Base-by-base conservation (phyloP, 2,888 invertebrate species). In the Drosophila paranaensis region DNA sequence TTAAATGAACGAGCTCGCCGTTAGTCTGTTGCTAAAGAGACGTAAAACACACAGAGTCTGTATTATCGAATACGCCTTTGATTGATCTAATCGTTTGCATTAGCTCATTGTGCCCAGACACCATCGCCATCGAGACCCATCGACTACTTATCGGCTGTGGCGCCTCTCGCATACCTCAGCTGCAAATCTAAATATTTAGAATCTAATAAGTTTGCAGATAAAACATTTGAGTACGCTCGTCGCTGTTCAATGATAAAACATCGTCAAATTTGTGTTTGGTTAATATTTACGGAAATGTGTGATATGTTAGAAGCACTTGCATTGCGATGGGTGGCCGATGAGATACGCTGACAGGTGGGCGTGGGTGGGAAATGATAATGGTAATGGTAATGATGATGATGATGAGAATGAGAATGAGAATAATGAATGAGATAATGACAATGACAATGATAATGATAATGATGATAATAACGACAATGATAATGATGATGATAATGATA, bases 201-300 rank as follows among this genome's bases (percentile, higher is more conserved):
- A 53, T 53, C 8, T 39, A 27, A 40, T 54, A 27, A 40, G 27
- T 8, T 54, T 40, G 39, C 39, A n/a, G 54, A 9, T 27, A n/a
- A 54, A 27, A 30, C 27, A 54, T 54, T 37, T 37, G 53, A 13
- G 10, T 16, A 4, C 20, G 20, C 14, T 16, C 25, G 16, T 27
- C 40, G 30, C n/a, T 54, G 40, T 54, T 40, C 40, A 11, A 3
- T 25, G 1, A 25, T 25, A 9, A 10, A 54, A 27, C 27, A 54
- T 40, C 3, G 40, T 40, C 54, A 27, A 40, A 40, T 35, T 30
- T 40, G 14, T 54, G 30, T 16, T 54, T n/a, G 3, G 13, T 5
- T 37, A 40, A 40, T 54, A 40, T 54, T 40, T 40, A 27, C 40
- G 11, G 11, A 54, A 40, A 54, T 54, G 39, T 54, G 54, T 11